Base-by-base conservation (phyloP, 1,140 invertebrate species). In the Cydia strobilella region DNA sequence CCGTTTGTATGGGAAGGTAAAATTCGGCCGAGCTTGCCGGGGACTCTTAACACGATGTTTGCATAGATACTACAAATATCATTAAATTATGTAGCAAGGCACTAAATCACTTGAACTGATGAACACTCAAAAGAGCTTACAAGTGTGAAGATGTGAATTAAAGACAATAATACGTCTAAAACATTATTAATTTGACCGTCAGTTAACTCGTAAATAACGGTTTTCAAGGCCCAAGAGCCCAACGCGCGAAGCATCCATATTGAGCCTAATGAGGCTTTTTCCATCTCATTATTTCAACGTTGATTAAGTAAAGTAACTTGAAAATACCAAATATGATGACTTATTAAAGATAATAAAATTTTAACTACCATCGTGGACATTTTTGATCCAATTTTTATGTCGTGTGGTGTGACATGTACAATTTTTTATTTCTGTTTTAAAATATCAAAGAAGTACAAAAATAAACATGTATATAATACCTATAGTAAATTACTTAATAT, bases 201-300 rank as follows among this genome's bases (percentile, higher is more conserved):
- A 18, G 65, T 42, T 35, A 42, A 69, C 31, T 66, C 63, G 23
- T 31, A 66, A 66, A 69, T 42, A 69, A 69, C 31, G 65, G 63
- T 66, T 7, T 2, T 23, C 31, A 66, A 66, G 63, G 12, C 31
- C 31, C 15, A 35, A 42, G 15, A n/a, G 65, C 10, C 13, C 2
- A 18, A 39, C n/a, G 35, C 35, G 65, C 65, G 65, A 69, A 42
- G 31, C n/a, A 35, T 35, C 18, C 65, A 18, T 39, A 35, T n/a
- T 6, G 65, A 39, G 31, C 31, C 31, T 69, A 69, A 69, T 69
- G 65, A 69, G 65, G 31, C 65, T 69, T 69, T 18, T 69, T n/a
- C 18, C 65, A 39, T 39, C 31, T 69, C 65, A 69, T 39, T 69
- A 69, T 69, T 20, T 69, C 31, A 69, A 69, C n/a, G 13, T 69